Evolutionary conservation across 2,113 vertebrate species (phyloP).

Genomic region (Genyomyrus donnyi): DNA sequence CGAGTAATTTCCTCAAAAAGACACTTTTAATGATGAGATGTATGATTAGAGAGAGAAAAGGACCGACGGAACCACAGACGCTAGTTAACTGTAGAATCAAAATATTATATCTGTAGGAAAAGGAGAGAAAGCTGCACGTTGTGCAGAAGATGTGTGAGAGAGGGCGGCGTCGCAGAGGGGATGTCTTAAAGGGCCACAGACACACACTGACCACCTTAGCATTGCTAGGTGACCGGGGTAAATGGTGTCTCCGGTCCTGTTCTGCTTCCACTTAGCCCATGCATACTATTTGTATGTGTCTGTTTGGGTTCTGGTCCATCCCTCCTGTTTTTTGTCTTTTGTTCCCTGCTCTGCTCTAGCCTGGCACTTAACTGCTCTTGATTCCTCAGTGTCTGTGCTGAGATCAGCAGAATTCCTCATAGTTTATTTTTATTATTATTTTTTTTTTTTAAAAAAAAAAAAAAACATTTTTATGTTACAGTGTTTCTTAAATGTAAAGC

Average conservation of each 20-base stretch:
- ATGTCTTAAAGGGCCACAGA: not conserved
- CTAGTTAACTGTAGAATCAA: conserved; percentile 51
- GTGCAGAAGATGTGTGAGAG: conserved; percentile 30
- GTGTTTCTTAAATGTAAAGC: not conserved
- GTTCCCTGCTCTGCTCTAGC: not conserved
- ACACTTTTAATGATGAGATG: conserved; percentile 26
- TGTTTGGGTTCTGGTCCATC: not conserved
- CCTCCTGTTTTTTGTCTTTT: not conserved
- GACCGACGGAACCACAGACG: conserved; percentile 41
- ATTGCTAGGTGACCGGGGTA: not conserved
- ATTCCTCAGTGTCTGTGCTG: not conserved
- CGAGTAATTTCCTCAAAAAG: conserved; percentile 4
- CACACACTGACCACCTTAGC: not conserved
- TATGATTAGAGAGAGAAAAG: conserved; percentile 27
- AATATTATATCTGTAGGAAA: conserved; percentile 41
- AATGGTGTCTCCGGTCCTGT: not conserved
- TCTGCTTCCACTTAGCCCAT: not conserved
- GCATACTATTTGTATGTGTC: not conserved
- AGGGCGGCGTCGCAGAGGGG: not conserved
- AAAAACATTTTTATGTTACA: not conserved
- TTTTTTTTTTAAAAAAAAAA: too few relatives aligned
- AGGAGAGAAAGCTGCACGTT: conserved; percentile 35
- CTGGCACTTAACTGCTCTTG: not conserved
- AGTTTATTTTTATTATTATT: not conserved
- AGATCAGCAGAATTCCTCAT: not conserved